Evolutionary conservation across 2,888 invertebrate species (phyloP), one percentile per base, ranked within the genome.

Genomic region (Noctua pronuba): DNA sequence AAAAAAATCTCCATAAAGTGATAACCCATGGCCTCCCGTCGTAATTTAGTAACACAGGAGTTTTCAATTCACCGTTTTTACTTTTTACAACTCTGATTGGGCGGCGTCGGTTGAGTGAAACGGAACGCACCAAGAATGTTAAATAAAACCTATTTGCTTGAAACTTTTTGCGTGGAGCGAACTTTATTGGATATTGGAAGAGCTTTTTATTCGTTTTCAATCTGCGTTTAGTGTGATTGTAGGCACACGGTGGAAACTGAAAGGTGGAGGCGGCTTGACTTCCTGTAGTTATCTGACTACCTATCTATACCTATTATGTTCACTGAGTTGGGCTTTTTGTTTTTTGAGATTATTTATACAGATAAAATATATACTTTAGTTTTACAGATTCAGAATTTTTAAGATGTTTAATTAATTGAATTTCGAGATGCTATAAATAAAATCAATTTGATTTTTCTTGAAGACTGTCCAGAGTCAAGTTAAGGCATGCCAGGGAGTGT

Each of bases 1-100:
- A 62, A 75, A 35, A 38, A 65, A 28, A 41, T 13, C n/a, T 24
- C n/a, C 68, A 73, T 49, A 72, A 46, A 73, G 24, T n/a, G 62
- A 62, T 31, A 72, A 62, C 31, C 24, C 46, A 13, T 55, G 44
- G 68, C 66, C 70, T 71, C 46, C 65, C 35, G 13, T 60, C 64
- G 49, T 72, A 68, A 74, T 85, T 82, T 77, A 46, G 60, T 60
- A 68, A 73, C 55, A 46, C 60, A 31, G 60, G 76, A 83, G 80
- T 86, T 88, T 88, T 85, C 89, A 89, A 88, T 89, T 79, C 75
- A 41, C 41, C 68, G 16, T 84, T 79, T 87, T 80, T 73, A 80
- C 80, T 82, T 85, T 87, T 88, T 81, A 88, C 89, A 92, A 92
- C 91, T 93, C 92, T 92, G 93, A 94, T 93, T 94, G 90, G 91